phyloP scores from a whole-genome alignment of 2,113 vertebrate genomes.

The Gobiocypris rarus region DNA sequence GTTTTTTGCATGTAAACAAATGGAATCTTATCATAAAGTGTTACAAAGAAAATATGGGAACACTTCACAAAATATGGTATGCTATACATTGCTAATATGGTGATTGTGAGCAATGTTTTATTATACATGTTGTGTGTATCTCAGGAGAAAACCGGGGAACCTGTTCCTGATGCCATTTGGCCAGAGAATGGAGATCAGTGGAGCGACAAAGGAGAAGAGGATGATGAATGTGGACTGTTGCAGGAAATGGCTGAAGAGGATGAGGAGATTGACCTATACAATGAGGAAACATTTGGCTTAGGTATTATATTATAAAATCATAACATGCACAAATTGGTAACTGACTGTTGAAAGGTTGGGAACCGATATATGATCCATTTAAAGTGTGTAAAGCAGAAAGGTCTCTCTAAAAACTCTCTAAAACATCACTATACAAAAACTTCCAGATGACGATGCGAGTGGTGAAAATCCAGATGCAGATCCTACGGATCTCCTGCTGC shows the following conservation, averaged over 20 bases:
- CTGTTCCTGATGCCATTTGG: constrained; percentile 65
- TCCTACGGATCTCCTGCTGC: constrained; percentile 50
- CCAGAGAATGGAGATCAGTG: constrained; percentile 78
- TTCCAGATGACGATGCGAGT: constrained; percentile 61
- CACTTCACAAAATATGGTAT: too few relatives aligned
- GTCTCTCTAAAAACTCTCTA: too few relatives aligned
- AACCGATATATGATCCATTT: neutral
- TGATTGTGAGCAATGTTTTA: neutral
- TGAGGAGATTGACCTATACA: constrained; percentile 84
- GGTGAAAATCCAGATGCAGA: constrained; percentile 45
- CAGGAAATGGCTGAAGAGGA: constrained; percentile 87
- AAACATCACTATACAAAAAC: too few relatives aligned
- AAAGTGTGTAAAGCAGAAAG: neutral
- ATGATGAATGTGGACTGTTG: constrained; percentile 76
- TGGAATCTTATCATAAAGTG: neutral
- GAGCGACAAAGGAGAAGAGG: constrained; percentile 71
- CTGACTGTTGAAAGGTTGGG: neutral
- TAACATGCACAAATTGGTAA: neutral
- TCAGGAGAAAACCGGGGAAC: constrained; percentile 50
- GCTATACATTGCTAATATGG: neutral
- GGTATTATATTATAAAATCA: constrained; percentile 59
- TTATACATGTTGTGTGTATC: neutral
- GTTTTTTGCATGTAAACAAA: neutral
- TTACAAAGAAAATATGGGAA: too few relatives aligned
- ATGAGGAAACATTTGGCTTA: constrained; percentile 87